Evolutionary conservation across 2,113 vertebrate genomes (phyloP).

Genomic region (Stomatorhinus ivindoensis): DNA sequence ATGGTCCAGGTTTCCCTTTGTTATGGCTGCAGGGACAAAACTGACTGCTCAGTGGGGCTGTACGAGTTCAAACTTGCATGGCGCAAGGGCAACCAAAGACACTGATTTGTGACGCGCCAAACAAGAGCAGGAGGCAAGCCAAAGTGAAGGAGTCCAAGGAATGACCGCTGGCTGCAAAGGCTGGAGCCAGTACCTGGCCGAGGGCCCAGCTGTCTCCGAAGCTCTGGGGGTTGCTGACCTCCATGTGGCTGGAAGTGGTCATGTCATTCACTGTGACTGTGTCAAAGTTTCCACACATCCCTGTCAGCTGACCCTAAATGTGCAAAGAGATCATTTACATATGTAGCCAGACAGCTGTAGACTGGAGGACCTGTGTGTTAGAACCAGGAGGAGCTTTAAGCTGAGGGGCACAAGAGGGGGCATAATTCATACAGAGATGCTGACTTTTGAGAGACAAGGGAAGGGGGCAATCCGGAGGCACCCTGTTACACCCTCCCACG

Average conservation of each 20-base stretch:
- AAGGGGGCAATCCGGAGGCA: neutral
- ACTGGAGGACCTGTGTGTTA: neutral
- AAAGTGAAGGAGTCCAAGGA: neutral
- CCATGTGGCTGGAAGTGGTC: slow-evolving; percentile 93
- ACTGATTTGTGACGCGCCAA: neutral
- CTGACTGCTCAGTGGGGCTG: neutral
- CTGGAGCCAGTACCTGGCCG: slow-evolving; percentile 68
- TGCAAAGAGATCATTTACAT: neutral
- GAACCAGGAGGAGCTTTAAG: neutral
- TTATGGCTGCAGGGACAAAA: neutral
- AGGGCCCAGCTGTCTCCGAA: slow-evolving; percentile 96
- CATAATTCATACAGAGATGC: neutral
- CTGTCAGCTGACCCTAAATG: slow-evolving; percentile 77
- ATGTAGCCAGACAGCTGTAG: neutral
- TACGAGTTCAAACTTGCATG: neutral
- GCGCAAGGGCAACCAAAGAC: neutral
- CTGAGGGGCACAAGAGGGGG: neutral
- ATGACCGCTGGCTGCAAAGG: neutral
- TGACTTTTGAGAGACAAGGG: neutral
- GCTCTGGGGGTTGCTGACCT: slow-evolving; percentile 88
- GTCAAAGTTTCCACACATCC: slow-evolving; percentile 97
- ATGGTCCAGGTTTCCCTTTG: neutral
- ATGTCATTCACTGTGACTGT: slow-evolving; percentile 94
- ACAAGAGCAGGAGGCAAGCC: neutral
- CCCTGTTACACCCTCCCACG: neutral